Percentiles rank a stretch among this genome's conserved stretches.
Evolutionary conservation across 2,797 vertebrate genomes (phyloP).

Genomic region (Pangasius macronema): DNA sequence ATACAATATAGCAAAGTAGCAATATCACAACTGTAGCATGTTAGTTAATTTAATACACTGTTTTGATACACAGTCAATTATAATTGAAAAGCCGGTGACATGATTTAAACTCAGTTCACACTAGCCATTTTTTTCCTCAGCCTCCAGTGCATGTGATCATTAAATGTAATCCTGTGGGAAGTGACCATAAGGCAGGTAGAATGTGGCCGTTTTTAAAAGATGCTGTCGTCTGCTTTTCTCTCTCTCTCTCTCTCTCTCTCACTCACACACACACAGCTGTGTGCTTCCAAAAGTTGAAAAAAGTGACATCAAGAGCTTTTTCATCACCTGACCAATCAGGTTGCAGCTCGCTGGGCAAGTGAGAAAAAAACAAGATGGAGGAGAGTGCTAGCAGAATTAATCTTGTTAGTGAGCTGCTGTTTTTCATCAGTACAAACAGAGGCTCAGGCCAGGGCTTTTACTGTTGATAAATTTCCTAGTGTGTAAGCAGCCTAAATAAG

Average conservation of each 20-base stretch:
- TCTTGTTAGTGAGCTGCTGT: background rate
- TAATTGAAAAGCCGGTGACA: background rate
- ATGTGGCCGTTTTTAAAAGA: background rate
- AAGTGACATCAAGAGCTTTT: constrained; percentile 4
- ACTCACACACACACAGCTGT: background rate
- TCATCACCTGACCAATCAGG: background rate
- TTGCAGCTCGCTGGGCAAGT: background rate
- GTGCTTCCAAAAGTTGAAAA: background rate
- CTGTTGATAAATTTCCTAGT: background rate
- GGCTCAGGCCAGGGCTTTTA: background rate
- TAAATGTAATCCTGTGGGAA: background rate
- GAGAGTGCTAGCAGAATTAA: background rate
- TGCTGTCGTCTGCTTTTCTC: background rate
- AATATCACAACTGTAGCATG: background rate
- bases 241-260: background rate
- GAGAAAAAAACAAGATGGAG: background rate
- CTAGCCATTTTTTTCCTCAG: background rate
- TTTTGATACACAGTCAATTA: background rate
- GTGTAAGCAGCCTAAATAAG: background rate
- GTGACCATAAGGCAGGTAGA: background rate
- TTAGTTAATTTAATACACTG: background rate
- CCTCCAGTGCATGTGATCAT: background rate
- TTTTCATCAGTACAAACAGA: background rate
- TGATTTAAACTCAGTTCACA: background rate
- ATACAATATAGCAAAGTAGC: background rate